Conservation (phyloP, 2,888 invertebrate genomes). For the Mimas tiliae region DNA sequence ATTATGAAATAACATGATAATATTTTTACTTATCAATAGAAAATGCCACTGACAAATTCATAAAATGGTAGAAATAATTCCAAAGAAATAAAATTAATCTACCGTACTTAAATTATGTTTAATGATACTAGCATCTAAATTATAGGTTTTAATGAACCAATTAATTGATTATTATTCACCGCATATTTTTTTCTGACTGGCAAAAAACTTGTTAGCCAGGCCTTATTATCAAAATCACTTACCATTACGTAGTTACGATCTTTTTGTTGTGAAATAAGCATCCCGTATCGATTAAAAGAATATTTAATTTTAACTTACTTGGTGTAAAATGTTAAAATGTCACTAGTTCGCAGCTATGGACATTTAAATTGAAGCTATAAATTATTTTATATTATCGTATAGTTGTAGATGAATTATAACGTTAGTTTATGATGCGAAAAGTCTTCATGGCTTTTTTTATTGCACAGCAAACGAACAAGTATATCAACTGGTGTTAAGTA, state of each 20-base stretch:
- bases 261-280: constrained; percentile 2
- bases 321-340: background rate
- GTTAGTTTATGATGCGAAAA: too few species aligned
- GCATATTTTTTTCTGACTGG: background rate
- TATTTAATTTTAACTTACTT: background rate
- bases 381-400: too few species aligned
- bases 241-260: constrained; percentile 17
- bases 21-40: too few species aligned
- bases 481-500: too few species aligned
- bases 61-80: background rate
- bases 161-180: constrained; percentile 6
- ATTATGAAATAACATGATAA: too few species aligned
- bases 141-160: background rate
- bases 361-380: too few species aligned
- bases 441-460: too few species aligned
- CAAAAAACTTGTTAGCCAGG: constrained; percentile 15
- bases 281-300: constrained; percentile 1
- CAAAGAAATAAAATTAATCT: background rate
- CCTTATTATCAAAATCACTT: constrained; percentile 21
- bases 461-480: too few species aligned
- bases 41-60: background rate
- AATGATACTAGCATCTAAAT: background rate
- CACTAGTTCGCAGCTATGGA: too few species aligned
- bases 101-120: background rate
- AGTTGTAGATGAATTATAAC: too few species aligned